Conservation (phyloP, 2,113 vertebrate species). For the Lophura nycthemera region DNA sequence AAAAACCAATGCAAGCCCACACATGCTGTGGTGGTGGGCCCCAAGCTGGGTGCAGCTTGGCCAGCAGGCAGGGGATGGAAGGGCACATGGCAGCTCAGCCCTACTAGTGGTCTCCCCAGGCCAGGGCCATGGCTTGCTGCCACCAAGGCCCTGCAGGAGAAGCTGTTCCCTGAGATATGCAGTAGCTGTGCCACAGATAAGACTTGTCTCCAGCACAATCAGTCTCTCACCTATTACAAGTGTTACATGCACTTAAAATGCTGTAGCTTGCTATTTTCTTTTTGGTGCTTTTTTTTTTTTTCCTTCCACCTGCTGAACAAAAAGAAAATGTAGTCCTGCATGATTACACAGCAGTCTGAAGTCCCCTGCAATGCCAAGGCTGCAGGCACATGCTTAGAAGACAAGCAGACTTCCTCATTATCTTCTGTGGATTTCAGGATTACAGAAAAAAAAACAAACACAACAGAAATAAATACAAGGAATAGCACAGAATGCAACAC, state of each 20-base stretch:
- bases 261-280: not conserved
- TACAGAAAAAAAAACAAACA: not conserved
- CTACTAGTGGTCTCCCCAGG: not conserved
- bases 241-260: not conserved
- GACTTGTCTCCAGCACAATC: not conserved
- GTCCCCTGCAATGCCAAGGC: not conserved
- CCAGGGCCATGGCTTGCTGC: not conserved
- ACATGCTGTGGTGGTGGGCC: not conserved
- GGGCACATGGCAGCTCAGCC: rapidly evolving
- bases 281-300: rapidly evolving
- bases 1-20: not conserved
- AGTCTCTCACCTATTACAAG: not conserved
- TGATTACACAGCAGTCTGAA: not conserved
- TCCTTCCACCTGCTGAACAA: not conserved
- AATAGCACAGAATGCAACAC: not conserved
- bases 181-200: conserved; percentile 7
- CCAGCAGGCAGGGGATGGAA: rapidly evolving
- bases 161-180: not conserved
- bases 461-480: not conserved
- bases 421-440: not conserved
- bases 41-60: not conserved
- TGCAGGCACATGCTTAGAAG: rapidly evolving
- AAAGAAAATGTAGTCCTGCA: not conserved
- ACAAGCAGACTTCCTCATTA: not conserved
- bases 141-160: not conserved